Base-by-base conservation (phyloP, 2,113 vertebrate genomes). In the Etheostoma cragini region DNA sequence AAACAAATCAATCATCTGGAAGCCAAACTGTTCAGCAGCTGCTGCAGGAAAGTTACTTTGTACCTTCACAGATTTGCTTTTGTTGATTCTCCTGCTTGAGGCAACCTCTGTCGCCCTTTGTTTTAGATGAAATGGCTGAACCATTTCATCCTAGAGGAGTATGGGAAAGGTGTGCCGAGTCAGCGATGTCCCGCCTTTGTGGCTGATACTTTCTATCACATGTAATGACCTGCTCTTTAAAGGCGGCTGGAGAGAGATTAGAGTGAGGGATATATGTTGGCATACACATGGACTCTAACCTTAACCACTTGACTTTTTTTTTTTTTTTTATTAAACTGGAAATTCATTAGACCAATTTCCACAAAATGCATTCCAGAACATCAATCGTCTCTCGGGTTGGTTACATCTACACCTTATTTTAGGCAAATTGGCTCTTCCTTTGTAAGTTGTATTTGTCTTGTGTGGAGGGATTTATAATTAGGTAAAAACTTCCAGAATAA, bases 171-270 rank as follows among this genome's bases (percentile, higher is more conserved):
- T 70, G 50, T 10, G 42, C 71, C 0, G 50, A 64, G 61, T 88
- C 84, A 87, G 87, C 82, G 26, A 24, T 52, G 46, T 66, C 60
- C 72, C 19, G 33, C 54, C 79, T 79, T 88, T 78, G 33, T 69
- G 54, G 72, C 26, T 78, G 53, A 79, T 74, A 35, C 16, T 63
- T 70, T 74, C 70, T 58, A 60, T 89, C 70, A 66, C 45, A 72
- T 73, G 33, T 74, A 84, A 81, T 76, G 81, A 81, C 54, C 56
- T 68, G 66, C 61, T 70, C 65, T 81, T 82, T 45, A 22, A 61
- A 78, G 35, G 24, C 15, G 60, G 46, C 70, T 58, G 19, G n/a
- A 69, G 54, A 53, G 54, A 79, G 45, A 85, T 88, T 67, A 79
- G 19, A 78, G 52, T 30, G 56, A 80, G 10, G 46, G 56, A 52